Evolutionary conservation across 2,888 invertebrate species (phyloP), one percentile per base, ranked within the genome.

Genomic region (Stramonita haemastoma): DNA sequence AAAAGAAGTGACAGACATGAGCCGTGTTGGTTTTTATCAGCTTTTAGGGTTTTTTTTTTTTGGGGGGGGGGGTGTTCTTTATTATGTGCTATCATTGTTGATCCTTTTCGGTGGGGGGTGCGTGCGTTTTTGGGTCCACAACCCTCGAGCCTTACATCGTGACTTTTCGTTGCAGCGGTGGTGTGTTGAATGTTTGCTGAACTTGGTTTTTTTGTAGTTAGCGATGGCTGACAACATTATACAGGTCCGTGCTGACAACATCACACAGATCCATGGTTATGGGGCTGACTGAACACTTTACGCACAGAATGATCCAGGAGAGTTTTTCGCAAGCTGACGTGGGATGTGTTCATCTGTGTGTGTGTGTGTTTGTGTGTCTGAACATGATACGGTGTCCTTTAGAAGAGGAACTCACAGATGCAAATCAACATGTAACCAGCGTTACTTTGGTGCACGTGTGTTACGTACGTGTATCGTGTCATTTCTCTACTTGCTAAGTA

Each of bases 311-410:
- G 85, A 56, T n/a, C 17, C 11, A 85, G 32, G 29, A 19, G 0
- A 57, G 56, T 56, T 56, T 56, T 85, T 60, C 57, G 85, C 85
- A 85, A 57, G 29, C 13, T 85, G 17, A 85, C 29, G 17, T 56
- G 11, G 29, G 56, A 85, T 85, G 85, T 85, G 85, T 85, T 85
- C 85, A 85, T 79, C 77, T 79, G 77, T 79, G 77, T 79, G 77
- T 79, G 77, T 79, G 77, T 79, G 77, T 79, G 77, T 79, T 32
- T 79, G 77, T 79, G 77, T 32, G 26, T 32, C 73, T n/a, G 29
- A n/a, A n/a, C n/a, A n/a, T n/a, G 0, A n/a, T 73, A n/a, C 11
- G 6, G 73, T 13, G n/a, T n/a, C n/a, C n/a, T 26, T 73, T 11
- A 8, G n/a, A n/a, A 0, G n/a, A 73, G 73, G 73, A 73, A 73